phyloP scores from a whole-genome alignment of 1,140 invertebrate species.

The Cyrtorhinus lividipennis region DNA sequence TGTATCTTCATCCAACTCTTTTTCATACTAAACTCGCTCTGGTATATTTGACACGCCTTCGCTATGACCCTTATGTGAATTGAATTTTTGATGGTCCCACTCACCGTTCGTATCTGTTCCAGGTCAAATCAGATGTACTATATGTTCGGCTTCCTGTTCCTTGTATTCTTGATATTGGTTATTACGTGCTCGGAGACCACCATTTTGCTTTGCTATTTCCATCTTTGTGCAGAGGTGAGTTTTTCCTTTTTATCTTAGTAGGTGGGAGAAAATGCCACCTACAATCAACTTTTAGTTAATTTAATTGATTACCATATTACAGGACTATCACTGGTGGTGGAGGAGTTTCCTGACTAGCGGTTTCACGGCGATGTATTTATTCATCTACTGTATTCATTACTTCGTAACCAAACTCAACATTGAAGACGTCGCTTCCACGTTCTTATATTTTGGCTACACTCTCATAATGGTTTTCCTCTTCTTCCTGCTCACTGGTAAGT shows the following conservation, averaged over 20 bases:
- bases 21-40: slow-evolving; percentile 97
- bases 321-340: slow-evolving; percentile 93
- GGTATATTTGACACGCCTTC: too few species aligned
- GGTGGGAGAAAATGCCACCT: too few species aligned
- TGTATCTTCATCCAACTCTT: slow-evolving; percentile 99
- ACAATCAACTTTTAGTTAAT: too few species aligned
- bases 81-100: too few species aligned
- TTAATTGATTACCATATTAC: slow-evolving; percentile 9
- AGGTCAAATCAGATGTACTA: slow-evolving; percentile 94
- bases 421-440: slow-evolving; percentile 79
- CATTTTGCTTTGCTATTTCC: slow-evolving; percentile 95
- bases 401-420: slow-evolving; percentile 93
- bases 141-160: slow-evolving; percentile 98
- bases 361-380: slow-evolving; percentile 95
- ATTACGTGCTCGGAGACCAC: slow-evolving; percentile 99
- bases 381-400: slow-evolving; percentile 95
- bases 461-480: slow-evolving; percentile 96
- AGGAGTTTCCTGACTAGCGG: slow-evolving; percentile 88
- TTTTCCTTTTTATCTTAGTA: neutral
- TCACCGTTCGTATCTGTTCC: slow-evolving; percentile 27
- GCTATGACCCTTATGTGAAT: too few species aligned
- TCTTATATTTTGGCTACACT: slow-evolving; percentile 98
- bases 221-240: slow-evolving; percentile 84
- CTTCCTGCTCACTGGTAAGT: slow-evolving; percentile 85
- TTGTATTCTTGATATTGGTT: slow-evolving; percentile 93